phyloP scores from a whole-genome alignment of 1,140 invertebrate genomes.

The Oryctes rhinoceros region DNA sequence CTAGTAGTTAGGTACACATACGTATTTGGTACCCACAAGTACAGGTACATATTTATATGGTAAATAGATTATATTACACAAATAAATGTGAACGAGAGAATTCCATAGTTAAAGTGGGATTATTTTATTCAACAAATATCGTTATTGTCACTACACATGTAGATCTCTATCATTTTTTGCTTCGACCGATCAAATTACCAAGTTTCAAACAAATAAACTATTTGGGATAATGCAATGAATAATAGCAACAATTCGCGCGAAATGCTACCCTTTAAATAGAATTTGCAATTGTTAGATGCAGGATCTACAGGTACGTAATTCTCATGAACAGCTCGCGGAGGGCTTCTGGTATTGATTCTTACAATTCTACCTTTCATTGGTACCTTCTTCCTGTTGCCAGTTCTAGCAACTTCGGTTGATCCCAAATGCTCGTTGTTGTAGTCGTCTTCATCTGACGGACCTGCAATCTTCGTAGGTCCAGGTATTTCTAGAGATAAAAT shows the following conservation, averaged over 20 bases:
- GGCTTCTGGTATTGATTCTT: neutral
- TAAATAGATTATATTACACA: too few species aligned
- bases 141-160: conserved; percentile 55
- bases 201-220: neutral
- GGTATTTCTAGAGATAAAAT: conserved; percentile 63
- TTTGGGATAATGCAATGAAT: neutral
- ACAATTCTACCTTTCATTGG: conserved; percentile 27
- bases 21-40: too few species aligned
- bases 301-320: neutral
- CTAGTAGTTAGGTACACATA: too few species aligned
- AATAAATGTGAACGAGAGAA: too few species aligned
- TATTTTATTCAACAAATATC: conserved; percentile 1
- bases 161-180: neutral
- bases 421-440: conserved; percentile 58
- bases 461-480: conserved; percentile 61
- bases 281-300: neutral
- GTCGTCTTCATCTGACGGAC: conserved; percentile 57
- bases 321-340: neutral
- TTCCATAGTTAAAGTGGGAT: neutral
- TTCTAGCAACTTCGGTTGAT: conserved; percentile 43
- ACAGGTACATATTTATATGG: too few species aligned
- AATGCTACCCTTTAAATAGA: neutral
- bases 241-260: neutral
- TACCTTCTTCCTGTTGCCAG: too few species aligned
- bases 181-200: neutral